Evolutionary conservation across 2,797 vertebrate genomes (phyloP).

Genomic region (Sebastes kiyomatsui): DNA sequence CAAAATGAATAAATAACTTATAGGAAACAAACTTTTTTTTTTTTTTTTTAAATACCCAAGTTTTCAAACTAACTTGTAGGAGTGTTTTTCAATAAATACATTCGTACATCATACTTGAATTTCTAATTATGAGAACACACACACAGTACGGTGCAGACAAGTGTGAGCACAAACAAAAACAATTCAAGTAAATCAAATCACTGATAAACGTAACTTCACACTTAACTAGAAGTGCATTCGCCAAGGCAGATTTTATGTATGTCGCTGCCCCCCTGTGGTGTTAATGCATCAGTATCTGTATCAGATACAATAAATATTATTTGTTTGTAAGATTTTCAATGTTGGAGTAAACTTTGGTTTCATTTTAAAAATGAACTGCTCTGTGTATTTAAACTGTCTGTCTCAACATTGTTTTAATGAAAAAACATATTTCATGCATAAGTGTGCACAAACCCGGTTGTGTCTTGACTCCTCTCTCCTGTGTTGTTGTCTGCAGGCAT

Average conservation of each 20-base stretch:
- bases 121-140: too few relatives aligned
- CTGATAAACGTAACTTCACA: too few relatives aligned
- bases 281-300: too few relatives aligned
- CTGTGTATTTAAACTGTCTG: neutral
- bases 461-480: constrained; percentile 1
- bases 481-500: constrained; percentile 78
- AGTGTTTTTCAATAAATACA: too few relatives aligned
- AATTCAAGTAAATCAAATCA: too few relatives aligned
- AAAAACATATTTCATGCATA: neutral
- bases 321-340: neutral
- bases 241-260: too few relatives aligned
- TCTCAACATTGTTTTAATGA: neutral
- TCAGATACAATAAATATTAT: neutral
- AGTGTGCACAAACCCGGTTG: neutral
- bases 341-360: neutral
- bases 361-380: neutral
- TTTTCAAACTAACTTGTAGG: neutral
- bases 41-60: neutral
- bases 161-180: too few relatives aligned
- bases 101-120: too few relatives aligned
- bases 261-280: too few relatives aligned
- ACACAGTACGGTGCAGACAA: too few relatives aligned
- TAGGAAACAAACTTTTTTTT: neutral
- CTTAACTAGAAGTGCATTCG: too few relatives aligned
- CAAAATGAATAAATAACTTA: neutral